Evolutionary conservation across 2,113 vertebrate species (phyloP), one percentile per base, ranked within the genome.

Genomic region (Pseudorasbora parva): DNA sequence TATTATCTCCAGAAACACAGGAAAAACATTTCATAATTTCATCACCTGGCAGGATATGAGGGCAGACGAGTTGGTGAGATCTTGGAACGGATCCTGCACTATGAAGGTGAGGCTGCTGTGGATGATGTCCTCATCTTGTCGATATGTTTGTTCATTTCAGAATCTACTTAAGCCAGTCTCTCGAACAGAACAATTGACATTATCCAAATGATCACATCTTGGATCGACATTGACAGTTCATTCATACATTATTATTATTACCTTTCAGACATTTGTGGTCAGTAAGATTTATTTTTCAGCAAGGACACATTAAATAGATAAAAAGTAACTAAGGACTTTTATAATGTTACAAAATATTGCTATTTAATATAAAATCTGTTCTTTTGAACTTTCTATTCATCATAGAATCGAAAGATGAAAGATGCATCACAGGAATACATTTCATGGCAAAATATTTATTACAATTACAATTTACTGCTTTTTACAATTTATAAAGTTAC

Each of bases 11-110:
- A 99, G 98, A 91, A 95, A 82, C 87, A 97, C 97, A 1, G 97
- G 97, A 76, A 92, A 93, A 84, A 95, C 96, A 73, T 99, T 98
- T 89, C 98, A 99, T 91, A 99, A 99, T 91, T 98, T 99, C 84
- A 97, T 99, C 92, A 97, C 94, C 86, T 99, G 98, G 97, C 97
- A 97, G 94, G 98, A 99, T 79, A 89, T 94, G 86, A 95, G 98
- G 90, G 94, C 97, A 76, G 81, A 89, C 72, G 95, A 97, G 30
- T 93, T 98, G 86, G 96, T 96, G 77, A 95, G 90, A 84, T 96
- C 96, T 69, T 99, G 97, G 97, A 99, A 99, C 91, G 92, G 86
- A 21, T 97, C 97, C 27, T 92, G 95, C 90, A 90, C 94, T 68
- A 92, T 99, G 93, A 97, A 96, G 93, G 98, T 99, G 91, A 94